phyloP scores from a whole-genome alignment of 2,113 vertebrate species.

The Prolemur simus region DNA sequence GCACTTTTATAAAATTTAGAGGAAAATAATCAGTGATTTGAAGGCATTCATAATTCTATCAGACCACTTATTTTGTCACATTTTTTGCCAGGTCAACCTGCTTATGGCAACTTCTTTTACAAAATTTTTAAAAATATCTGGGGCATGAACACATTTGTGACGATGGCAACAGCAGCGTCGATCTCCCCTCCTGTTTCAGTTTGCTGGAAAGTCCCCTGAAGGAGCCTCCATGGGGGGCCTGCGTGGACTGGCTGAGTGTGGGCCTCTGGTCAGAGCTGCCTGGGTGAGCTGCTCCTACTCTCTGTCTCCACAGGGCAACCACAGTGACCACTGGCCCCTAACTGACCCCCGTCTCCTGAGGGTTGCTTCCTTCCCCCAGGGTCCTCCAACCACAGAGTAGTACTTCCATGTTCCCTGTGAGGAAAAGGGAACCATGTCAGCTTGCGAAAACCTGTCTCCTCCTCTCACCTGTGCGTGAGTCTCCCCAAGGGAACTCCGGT shows the following conservation, averaged over 20 bases:
- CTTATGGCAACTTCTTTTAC: not conserved
- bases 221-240: not conserved
- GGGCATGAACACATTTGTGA: not conserved
- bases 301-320: not conserved
- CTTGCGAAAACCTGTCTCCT: not conserved
- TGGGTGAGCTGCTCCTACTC: not conserved
- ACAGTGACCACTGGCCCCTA: accelerated
- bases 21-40: not conserved
- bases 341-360: not conserved
- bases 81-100: not conserved
- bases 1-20: slow-evolving; percentile 31
- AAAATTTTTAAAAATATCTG: not conserved
- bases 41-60: not conserved
- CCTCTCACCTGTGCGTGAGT: not conserved
- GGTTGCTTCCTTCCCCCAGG: accelerated
- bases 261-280: slow-evolving; percentile 32
- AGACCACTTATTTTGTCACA: not conserved
- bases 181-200: not conserved
- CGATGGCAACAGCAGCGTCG: no score
- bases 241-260: not conserved
- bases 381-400: not conserved
- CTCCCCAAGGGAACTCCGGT: not conserved
- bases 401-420: not conserved
- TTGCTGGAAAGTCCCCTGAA: not conserved
- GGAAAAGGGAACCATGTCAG: not conserved